These are phyloP conservation scores for Hylaeus volcanicus DNA, from an alignment of 1,140 invertebrate species.

Conservation along the genomic window DNA sequence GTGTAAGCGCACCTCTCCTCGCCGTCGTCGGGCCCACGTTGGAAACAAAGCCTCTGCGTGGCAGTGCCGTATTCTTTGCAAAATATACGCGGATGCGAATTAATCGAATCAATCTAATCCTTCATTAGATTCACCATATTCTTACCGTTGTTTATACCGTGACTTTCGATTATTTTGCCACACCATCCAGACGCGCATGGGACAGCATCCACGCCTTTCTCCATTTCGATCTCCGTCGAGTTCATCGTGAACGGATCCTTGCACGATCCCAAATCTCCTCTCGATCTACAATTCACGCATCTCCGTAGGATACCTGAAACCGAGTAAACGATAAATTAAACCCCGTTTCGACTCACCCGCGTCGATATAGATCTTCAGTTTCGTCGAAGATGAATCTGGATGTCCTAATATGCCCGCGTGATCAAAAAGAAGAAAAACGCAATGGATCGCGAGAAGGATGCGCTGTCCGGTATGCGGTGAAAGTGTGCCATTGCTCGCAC, in stretches of 20 bases:
- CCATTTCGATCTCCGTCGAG: constrained; percentile 85
- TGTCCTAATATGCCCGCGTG: not conserved
- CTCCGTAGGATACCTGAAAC: constrained; percentile 82
- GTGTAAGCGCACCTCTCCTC: constrained; percentile 94
- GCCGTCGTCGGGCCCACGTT: constrained; percentile 91
- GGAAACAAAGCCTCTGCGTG: constrained; percentile 92
- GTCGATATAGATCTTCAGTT: not conserved
- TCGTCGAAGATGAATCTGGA: not conserved
- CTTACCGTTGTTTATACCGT: constrained; percentile 82
- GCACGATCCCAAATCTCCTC: constrained; percentile 92
- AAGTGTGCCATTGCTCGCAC: constrained; percentile 32
- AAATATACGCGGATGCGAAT: constrained; percentile 1
- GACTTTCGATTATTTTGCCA: constrained; percentile 92
- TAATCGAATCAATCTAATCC: not conserved
- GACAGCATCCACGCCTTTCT: constrained; percentile 86
- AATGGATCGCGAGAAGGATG: constrained; percentile 11
- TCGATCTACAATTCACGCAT: constrained; percentile 91
- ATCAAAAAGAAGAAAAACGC: not conserved
- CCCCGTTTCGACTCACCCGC: not conserved
- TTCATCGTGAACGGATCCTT: constrained; percentile 93
- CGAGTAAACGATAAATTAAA: constrained; percentile 13
- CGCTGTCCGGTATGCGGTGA: constrained; percentile 38
- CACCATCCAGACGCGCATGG: constrained; percentile 97
- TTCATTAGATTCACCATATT: too few species aligned
- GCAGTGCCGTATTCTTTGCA: constrained; percentile 91